phyloP scores from a whole-genome alignment of 2,888 invertebrate genomes.

The Torymus texanus region DNA sequence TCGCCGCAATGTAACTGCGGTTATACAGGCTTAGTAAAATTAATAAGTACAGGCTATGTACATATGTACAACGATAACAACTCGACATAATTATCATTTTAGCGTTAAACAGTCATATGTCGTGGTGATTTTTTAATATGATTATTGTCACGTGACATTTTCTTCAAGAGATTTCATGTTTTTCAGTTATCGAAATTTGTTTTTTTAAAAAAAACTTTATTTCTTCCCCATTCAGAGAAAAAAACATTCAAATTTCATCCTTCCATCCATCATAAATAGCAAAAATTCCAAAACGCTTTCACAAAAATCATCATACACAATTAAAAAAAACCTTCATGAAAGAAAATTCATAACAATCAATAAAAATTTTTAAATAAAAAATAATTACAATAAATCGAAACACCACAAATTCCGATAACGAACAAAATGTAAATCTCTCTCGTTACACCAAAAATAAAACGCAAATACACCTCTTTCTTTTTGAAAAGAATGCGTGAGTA shows the following conservation, averaged over 20 bases:
- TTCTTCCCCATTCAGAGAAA: no score
- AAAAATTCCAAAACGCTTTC: neutral
- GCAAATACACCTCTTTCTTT: neutral
- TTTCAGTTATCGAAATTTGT: conserved; percentile 46
- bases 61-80: conserved; percentile 75
- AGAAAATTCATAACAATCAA: conserved; percentile 45
- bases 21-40: conserved; percentile 71
- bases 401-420: conserved; percentile 30
- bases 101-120: conserved; percentile 60
- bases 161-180: conserved; percentile 41
- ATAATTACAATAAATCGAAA: conserved; percentile 32
- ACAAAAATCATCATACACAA: neutral
- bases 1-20: conserved; percentile 46
- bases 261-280: no score
- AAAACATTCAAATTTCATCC: no score
- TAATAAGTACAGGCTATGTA: conserved; percentile 75
- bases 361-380: conserved; percentile 51
- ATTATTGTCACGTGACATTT: conserved; percentile 55
- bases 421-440: conserved; percentile 35
- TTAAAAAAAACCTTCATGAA: neutral
- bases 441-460: conserved; percentile 21
- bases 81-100: conserved; percentile 66
- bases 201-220: conserved; percentile 6
- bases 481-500: conserved; percentile 39
- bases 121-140: conserved; percentile 48